A percentile compares a stretch with the other conserved stretches of the same genome.
Conservation (phyloP, 2,888 invertebrate genomes). For the Drosophila putrida region DNA sequence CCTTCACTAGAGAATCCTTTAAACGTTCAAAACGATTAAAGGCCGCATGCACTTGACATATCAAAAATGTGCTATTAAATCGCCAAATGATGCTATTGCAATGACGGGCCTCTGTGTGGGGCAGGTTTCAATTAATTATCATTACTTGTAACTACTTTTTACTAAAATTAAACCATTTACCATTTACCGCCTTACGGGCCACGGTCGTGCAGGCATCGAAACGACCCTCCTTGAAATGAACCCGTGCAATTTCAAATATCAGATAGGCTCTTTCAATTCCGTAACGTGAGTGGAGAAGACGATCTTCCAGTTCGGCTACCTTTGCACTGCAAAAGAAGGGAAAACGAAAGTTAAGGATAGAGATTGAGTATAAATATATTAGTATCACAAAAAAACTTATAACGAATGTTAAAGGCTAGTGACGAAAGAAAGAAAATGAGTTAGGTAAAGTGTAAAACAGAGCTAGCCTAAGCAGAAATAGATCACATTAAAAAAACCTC, state of each 20-base stretch:
- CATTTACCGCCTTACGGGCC: conserved; percentile 67
- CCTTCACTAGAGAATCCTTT: conserved; percentile 67
- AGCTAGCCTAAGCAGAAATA: too few species aligned
- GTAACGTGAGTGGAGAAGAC: conserved; percentile 70
- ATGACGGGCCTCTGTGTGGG: conserved; percentile 57
- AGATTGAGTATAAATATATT: neutral
- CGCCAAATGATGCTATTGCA: conserved; percentile 77
- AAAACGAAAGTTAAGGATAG: too few species aligned
- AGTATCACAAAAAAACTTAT: too few species aligned
- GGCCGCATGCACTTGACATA: conserved; percentile 76
- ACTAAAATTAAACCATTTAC: conserved; percentile 41
- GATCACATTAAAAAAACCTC: too few species aligned
- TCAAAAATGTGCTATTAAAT: conserved; percentile 72
- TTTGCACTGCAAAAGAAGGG: conserved; percentile 59
- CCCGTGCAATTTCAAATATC: conserved; percentile 74
- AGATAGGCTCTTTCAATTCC: conserved; percentile 78
- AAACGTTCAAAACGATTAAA: conserved; percentile 75
- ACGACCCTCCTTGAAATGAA: conserved; percentile 69
- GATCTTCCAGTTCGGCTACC: conserved; percentile 64
- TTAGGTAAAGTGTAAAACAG: too few species aligned
- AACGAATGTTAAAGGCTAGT: too few species aligned
- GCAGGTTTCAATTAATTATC: neutral
- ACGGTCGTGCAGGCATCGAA: conserved; percentile 69
- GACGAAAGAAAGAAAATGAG: neutral
- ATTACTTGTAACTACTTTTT: neutral